These are phyloP conservation scores for Agrotis puta DNA, from an alignment of 2,888 invertebrate genomes.

Conservation along the genomic window DNA sequence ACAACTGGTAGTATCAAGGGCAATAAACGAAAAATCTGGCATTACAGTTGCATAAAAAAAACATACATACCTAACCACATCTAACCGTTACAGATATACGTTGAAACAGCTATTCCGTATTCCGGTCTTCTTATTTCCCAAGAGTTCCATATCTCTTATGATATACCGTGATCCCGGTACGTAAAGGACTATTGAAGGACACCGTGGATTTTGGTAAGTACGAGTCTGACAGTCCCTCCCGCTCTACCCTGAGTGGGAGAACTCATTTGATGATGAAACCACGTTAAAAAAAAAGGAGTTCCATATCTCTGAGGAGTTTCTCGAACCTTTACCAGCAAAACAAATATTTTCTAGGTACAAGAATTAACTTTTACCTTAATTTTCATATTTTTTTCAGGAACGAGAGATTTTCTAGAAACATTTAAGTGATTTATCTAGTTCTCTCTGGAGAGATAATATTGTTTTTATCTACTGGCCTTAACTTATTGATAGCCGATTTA, in stretches of 20 bases:
- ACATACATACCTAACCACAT: too few species aligned
- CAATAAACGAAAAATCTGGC: too few species aligned
- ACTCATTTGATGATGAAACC: too few species aligned
- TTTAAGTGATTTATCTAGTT: constrained; percentile 25
- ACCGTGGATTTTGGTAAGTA: too few species aligned
- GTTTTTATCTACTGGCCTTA: neutral
- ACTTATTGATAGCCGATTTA: neutral
- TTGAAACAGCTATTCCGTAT: constrained; percentile 7
- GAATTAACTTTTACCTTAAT: constrained; percentile 26
- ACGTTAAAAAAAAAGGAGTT: too few species aligned
- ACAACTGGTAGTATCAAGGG: too few species aligned
- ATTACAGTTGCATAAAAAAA: too few species aligned
- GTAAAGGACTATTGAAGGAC: too few species aligned
- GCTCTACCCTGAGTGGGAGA: too few species aligned
- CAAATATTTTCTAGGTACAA: constrained; percentile 25
- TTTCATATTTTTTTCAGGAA: constrained; percentile 3
- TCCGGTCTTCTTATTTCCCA: constrained; percentile 29
- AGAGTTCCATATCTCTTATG: constrained; percentile 19
- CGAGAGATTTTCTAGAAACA: constrained; percentile 10
- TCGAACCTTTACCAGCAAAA: constrained; percentile 16
- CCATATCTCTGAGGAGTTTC: neutral
- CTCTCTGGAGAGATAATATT: constrained; percentile 25
- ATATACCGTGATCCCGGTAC: too few species aligned
- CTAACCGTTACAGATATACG: neutral
- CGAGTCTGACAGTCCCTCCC: too few species aligned